Conservation (phyloP, 2,113 vertebrate genomes). For the Lichenostomus cassidix region DNA sequence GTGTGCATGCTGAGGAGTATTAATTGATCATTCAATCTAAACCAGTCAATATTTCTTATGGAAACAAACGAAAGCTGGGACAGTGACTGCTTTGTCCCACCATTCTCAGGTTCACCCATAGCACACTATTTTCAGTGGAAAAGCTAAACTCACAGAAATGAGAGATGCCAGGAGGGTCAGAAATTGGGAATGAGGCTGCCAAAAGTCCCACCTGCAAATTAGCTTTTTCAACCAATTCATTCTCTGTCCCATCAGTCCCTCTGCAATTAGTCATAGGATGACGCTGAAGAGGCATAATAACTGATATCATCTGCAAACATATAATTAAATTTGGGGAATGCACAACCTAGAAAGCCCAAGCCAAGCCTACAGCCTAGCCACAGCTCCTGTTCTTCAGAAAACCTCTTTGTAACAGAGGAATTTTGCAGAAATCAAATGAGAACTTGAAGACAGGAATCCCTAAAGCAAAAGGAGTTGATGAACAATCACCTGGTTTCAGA, state of each 20-base stretch:
- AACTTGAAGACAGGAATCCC: not conserved
- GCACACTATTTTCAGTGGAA: not conserved
- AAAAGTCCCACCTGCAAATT: not conserved
- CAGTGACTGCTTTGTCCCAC: not conserved
- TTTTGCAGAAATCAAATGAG: not conserved
- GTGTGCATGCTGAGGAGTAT: not conserved
- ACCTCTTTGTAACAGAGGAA: not conserved
- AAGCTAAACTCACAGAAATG: not conserved
- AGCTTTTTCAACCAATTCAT: not conserved
- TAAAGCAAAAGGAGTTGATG: not conserved
- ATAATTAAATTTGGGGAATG: not conserved
- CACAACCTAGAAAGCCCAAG: not conserved
- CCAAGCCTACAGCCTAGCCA: not conserved
- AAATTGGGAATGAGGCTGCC: not conserved
- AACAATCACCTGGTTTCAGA: not conserved
- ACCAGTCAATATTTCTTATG: not conserved
- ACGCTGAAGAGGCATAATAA: not conserved
- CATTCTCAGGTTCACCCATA: not conserved
- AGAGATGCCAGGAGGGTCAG: not conserved
- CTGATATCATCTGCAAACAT: not conserved
- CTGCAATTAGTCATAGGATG: not conserved
- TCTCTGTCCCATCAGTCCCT: not conserved
- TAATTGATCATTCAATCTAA: not conserved
- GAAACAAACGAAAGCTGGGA: not conserved
- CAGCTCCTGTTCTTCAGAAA: not conserved